Evolutionary conservation across 2,113 vertebrate genomes (phyloP).

Genomic region (Anoplopoma fimbria): DNA sequence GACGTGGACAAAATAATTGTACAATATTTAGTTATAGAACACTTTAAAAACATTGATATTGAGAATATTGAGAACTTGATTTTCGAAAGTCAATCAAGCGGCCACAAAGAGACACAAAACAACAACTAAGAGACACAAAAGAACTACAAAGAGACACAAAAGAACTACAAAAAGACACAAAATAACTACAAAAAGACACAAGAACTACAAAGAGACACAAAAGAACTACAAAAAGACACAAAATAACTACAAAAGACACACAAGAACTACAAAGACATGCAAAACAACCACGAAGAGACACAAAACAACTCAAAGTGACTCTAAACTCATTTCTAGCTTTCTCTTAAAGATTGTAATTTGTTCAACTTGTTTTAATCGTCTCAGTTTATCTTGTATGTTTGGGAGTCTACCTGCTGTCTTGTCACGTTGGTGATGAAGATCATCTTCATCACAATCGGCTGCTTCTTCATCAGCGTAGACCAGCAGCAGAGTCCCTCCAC

Average conservation of each 20-base stretch:
- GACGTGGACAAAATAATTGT: neutral
- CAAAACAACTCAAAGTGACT: neutral
- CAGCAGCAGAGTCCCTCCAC: constrained; percentile 41
- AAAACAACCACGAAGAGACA: neutral
- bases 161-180: neutral
- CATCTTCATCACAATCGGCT: neutral
- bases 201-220: too few species aligned
- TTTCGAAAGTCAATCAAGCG: neutral
- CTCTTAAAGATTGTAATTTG: neutral
- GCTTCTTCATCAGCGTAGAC: constrained; percentile 14
- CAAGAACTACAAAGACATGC: neutral
- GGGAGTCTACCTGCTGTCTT: neutral
- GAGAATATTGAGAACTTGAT: neutral
- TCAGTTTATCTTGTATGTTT: neutral
- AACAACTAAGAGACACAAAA: neutral
- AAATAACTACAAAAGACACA: neutral
- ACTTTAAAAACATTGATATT: neutral
- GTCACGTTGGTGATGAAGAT: neutral
- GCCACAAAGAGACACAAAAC: neutral
- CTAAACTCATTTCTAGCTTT: neutral
- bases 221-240: too few species aligned
- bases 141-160: neutral
- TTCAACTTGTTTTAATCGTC: neutral
- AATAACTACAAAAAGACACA: too few species aligned
- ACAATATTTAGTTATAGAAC: neutral